Evolutionary conservation across 2,113 vertebrate genomes (phyloP).

Genomic region (Antennarius striatus): DNA sequence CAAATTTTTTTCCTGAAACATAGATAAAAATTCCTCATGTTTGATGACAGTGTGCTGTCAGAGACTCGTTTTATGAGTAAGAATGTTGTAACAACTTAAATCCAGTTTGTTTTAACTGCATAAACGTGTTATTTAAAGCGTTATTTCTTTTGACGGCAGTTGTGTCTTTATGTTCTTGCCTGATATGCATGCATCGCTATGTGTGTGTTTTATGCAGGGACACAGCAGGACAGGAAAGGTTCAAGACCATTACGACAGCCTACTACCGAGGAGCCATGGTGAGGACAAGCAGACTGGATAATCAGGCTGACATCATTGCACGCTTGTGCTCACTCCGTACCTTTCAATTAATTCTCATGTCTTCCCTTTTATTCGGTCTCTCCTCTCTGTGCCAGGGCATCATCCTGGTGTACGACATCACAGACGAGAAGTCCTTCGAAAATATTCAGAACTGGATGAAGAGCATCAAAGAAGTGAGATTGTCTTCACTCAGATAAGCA

Average conservation of each 20-base stretch:
- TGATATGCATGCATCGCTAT: neutral
- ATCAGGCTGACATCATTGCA: conserved; percentile 34
- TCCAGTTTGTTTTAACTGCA: neutral
- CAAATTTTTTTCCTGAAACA: conserved; percentile 14
- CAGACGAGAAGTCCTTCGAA: conserved; percentile 91
- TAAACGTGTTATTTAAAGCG: neutral
- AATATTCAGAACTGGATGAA: conserved; percentile 99
- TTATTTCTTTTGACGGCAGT: neutral
- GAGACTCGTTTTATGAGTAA: conserved; percentile 12
- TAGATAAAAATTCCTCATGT: conserved; percentile 46
- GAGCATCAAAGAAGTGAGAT: conserved; percentile 87
- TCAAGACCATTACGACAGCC: conserved; percentile 96
- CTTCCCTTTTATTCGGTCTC: conserved; percentile 8
- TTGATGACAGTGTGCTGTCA: neutral
- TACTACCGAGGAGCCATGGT: conserved; percentile 99
- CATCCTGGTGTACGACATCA: conserved; percentile 95
- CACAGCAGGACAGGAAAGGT: conserved; percentile 94
- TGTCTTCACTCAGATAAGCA: conserved; percentile 1
- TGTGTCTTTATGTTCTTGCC: neutral
- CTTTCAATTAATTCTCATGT: conserved; percentile 28
- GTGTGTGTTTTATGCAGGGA: conserved; percentile 80
- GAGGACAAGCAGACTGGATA: conserved; percentile 44
- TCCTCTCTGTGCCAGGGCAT: conserved; percentile 81
- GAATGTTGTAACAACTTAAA: neutral
- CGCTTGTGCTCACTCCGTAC: conserved; percentile 28